Conservation (phyloP, 1,140 invertebrate species). For the Coptotermes formosanus region DNA sequence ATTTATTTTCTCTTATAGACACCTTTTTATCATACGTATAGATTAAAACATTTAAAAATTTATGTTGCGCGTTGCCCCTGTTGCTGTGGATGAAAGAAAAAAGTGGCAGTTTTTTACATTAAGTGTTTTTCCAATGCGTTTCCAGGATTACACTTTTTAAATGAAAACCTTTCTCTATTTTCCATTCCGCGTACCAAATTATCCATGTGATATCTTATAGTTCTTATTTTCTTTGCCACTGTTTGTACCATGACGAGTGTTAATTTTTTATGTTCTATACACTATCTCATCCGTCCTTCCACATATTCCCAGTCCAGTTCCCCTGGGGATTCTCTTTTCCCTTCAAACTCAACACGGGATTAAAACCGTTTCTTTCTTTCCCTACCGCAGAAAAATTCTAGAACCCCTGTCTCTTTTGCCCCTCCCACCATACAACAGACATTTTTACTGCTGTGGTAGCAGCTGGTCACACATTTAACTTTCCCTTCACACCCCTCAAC, state of each 20-base stretch:
- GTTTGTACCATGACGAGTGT: not conserved
- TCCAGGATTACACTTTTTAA: not conserved
- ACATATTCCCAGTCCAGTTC: not conserved
- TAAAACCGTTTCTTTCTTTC: not conserved
- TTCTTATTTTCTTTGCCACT: not conserved
- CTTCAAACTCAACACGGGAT: not conserved
- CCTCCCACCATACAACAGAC: not conserved
- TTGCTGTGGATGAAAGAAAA: no score
- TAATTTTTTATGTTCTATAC: not conserved
- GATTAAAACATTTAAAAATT: no score
- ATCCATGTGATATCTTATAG: not conserved
- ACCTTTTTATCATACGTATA: no score
- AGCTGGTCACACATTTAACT: slow-evolving; percentile 14
- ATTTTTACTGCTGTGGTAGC: not conserved
- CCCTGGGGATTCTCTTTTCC: not conserved
- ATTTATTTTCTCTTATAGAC: no score
- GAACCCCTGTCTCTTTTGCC: not conserved
- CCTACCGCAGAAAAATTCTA: not conserved
- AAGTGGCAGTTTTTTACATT: no score
- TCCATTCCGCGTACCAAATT: not conserved
- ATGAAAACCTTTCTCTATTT: not conserved
- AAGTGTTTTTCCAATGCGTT: no score
- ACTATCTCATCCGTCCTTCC: not conserved
- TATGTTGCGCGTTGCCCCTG: no score
- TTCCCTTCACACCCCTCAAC: not conserved